Conservation (phyloP, 37 sponge, comb jelly and placozoan genomes). For the Aphrocallistes beatrix region DNA sequence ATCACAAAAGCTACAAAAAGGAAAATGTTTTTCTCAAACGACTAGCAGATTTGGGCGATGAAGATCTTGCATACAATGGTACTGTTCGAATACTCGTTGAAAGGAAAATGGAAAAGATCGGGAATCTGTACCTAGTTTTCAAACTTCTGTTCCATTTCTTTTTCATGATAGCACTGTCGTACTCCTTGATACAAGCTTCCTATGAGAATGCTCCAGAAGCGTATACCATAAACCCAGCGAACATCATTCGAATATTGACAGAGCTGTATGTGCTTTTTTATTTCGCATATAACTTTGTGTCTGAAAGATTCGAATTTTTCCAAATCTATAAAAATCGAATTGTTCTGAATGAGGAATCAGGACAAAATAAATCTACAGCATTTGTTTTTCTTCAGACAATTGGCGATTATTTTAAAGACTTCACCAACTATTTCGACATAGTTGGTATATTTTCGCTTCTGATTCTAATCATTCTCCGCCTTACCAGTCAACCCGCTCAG, state of each 20-base stretch:
- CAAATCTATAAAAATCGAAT: no score
- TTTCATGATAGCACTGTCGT: background rate
- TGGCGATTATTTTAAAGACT: background rate
- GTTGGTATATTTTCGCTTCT: background rate
- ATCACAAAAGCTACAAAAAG: background rate
- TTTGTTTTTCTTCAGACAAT: no score
- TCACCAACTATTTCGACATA: background rate
- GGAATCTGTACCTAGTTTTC: background rate
- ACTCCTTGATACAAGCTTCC: background rate
- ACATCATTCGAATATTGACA: background rate
- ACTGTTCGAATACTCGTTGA: background rate
- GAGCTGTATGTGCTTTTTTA: background rate
- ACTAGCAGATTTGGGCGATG: background rate
- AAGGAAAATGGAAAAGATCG: background rate
- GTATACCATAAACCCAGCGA: background rate
- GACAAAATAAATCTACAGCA: no score
- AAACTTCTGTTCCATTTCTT: background rate
- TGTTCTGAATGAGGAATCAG: no score
- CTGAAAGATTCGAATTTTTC: background rate
- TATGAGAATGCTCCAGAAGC: background rate
- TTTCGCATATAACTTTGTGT: background rate
- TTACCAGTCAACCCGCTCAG: background rate
- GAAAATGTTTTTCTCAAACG: background rate
- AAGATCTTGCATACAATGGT: background rate
- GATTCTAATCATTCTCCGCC: background rate